A percentile compares a stretch with the other conserved stretches of the same genome.
These are phyloP conservation scores for Ageneiosus marmoratus DNA, from an alignment of 2,113 vertebrate genomes.

Conservation along the genomic window DNA sequence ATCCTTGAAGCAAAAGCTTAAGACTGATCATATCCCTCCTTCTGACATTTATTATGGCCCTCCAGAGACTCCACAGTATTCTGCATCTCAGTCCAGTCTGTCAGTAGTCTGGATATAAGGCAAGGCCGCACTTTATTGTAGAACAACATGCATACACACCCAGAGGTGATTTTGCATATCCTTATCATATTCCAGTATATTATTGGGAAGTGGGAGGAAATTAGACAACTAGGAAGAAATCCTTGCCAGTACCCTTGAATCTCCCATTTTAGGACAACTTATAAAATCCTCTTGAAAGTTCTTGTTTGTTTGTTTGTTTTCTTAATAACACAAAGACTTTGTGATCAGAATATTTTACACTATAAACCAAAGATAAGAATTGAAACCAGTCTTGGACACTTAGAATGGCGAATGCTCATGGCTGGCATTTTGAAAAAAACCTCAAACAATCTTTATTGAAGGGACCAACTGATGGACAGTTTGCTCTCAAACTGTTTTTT, in stretches of 20 bases:
- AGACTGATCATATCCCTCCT: not conserved
- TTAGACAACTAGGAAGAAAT: too few species aligned
- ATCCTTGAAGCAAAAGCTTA: not conserved
- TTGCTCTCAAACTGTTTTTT: not conserved
- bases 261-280: not conserved
- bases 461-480: not conserved
- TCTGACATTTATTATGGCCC: not conserved
- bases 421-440: not conserved
- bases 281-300: not conserved
- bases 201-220: not conserved
- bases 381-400: not conserved
- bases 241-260: not conserved
- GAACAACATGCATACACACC: not conserved
- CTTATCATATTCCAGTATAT: not conserved
- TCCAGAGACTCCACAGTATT: slow-evolving; percentile 1
- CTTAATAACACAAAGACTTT: not conserved
- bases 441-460: not conserved
- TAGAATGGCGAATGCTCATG: not conserved
- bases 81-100: not conserved
- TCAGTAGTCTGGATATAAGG: not conserved
- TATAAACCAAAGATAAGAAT: not conserved
- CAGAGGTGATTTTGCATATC: not conserved
- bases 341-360: not conserved
- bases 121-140: not conserved
- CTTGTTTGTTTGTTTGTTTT: not conserved